Base-by-base conservation (phyloP, 2,888 invertebrate species). In the Dolomedes plantarius region DNA sequence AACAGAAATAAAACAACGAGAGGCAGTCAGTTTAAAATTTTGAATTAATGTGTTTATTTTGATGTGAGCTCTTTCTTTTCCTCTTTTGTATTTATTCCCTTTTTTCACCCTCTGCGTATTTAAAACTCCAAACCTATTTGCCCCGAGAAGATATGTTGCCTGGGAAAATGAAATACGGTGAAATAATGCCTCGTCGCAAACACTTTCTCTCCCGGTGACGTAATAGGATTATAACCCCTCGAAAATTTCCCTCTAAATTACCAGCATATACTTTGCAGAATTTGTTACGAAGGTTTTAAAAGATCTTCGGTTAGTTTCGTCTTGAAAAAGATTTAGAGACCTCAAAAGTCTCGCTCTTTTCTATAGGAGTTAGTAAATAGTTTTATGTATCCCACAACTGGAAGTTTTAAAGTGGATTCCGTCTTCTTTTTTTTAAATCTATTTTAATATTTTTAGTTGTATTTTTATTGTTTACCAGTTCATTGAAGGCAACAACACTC, bases 201-300 rank as follows among this genome's bases (percentile, higher is more conserved):
- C 31, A 1, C n/a, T 31, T 31, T 65, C 64, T 46, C 41, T n/a
- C 41, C 2, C 29, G 29, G 5, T 29, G 28, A 65, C 29, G 64
- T 28, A 65, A 65, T 65, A 31, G 64, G 64, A 65, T 65, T 65
- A 65, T 31, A 32, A 50, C 41, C 28, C 68, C 29, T 67, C 7
- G 50, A 62, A 80, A n/a, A 50, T 74, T 81, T 81, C 81, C 68
- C 36, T 81, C 74, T 28, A 67, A 80, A 73, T 73, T 80, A 80
- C 65, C 32, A 32, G 31, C 29, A 19, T 13, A 32, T 28, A 46
- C 41, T n/a, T 36, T 16, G 19, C 41, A 32, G 71, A 82, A 75
- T 76, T 76, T 68, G 82, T 82, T 82, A 82, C 76, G 82, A 82
- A 82, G 82, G 64, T 75, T 76, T 82, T 82, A 82, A 67, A 71